Percentiles rank a stretch among this genome's conserved stretches.
Evolutionary conservation across 2,797 vertebrate genomes (phyloP).

Genomic region (Diglossa cyanea): DNA sequence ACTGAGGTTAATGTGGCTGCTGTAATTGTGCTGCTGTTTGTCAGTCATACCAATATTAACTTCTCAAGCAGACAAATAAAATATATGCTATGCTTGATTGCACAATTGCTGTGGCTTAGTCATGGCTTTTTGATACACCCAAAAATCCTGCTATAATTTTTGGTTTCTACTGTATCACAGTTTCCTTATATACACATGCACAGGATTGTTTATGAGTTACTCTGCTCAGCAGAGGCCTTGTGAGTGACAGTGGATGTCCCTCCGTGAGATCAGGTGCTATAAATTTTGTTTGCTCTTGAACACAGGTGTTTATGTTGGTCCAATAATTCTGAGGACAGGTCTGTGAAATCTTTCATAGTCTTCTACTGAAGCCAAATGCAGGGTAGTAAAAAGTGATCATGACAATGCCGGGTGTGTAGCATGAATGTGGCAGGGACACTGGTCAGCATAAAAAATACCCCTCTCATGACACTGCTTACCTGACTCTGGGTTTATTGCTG

Average conservation of each 20-base stretch:
- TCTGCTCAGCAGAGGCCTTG: not conserved
- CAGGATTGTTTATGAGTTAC: not conserved
- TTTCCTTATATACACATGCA: not conserved
- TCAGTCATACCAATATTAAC: not conserved
- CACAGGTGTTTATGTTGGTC: not conserved
- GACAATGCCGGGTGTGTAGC: not conserved
- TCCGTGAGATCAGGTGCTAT: not conserved
- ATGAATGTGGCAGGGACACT: not conserved
- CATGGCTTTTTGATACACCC: conserved; percentile 31
- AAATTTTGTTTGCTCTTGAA: not conserved
- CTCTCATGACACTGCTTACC: not conserved
- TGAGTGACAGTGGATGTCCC: not conserved
- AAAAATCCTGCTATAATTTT: not conserved
- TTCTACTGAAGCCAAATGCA: not conserved
- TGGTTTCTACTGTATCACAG: not conserved
- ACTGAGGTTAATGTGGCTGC: not conserved
- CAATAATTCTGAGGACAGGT: not conserved
- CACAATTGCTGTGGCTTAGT: conserved; percentile 21
- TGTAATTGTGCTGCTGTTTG: not conserved
- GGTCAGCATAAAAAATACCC: not conserved
- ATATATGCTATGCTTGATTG: conserved; percentile 3
- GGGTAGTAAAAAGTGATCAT: not conserved
- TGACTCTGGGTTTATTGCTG: not conserved
- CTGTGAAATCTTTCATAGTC: not conserved
- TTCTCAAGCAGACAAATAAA: not conserved